These are phyloP conservation scores for Papilio machaon DNA, from an alignment of 1,140 invertebrate genomes.

Conservation along the genomic window DNA sequence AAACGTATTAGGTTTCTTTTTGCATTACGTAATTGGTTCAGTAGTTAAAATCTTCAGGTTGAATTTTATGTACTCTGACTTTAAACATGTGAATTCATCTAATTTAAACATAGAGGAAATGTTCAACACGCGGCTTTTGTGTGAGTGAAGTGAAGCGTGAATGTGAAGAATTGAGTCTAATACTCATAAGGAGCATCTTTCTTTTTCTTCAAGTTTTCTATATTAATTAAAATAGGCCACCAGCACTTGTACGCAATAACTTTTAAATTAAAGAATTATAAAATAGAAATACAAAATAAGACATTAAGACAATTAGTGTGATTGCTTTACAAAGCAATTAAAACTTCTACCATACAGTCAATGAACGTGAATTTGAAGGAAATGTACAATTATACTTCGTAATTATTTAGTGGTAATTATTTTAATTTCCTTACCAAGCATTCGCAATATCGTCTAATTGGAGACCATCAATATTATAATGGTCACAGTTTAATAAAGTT, in stretches of 20 bases:
- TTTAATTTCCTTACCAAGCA: background rate
- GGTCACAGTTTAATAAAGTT: too few species aligned
- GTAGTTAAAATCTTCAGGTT: background rate
- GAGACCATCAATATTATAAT: background rate
- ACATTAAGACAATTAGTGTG: background rate
- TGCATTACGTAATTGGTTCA: background rate
- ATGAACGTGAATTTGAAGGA: background rate
- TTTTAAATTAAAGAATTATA: background rate
- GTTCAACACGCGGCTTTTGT: background rate
- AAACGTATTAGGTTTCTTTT: background rate
- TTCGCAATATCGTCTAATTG: background rate
- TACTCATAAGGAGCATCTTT: too few species aligned
- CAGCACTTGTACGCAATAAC: too few species aligned
- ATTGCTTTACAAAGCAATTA: constrained; percentile 11
- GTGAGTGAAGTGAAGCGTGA: too few species aligned
- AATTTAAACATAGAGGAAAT: background rate
- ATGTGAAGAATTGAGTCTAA: too few species aligned
- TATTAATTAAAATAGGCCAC: too few species aligned
- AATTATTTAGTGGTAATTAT: constrained; percentile 1
- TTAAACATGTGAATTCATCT: background rate
- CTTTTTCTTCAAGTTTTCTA: background rate
- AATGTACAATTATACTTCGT: constrained; percentile 9
- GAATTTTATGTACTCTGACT: background rate
- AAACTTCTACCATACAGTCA: background rate
- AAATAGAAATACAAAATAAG: background rate